Base-by-base conservation (phyloP, 2,113 vertebrate species). In the Eubucco bourcierii region DNA sequence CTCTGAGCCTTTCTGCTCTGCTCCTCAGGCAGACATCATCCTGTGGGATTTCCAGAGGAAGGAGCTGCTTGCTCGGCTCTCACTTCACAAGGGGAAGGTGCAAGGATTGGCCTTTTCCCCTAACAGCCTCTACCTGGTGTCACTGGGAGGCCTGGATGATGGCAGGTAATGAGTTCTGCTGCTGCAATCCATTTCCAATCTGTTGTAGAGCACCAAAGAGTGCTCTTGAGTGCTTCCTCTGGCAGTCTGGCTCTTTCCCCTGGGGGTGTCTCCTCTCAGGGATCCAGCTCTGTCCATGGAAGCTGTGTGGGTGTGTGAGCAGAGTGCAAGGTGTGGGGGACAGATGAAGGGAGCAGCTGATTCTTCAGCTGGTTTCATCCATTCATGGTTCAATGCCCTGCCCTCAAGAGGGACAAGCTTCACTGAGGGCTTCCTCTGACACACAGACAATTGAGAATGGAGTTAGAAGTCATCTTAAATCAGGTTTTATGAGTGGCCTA, bases 121-220 rank as follows among this genome's bases (percentile, higher is more conserved):
- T 3, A 98, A 98, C 53, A 98, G 98, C 67, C 97, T 98, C 80
- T 99, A 99, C 87, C 96, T 99, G 33, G 96, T 98, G 46, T 98
- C 99, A 0, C 97, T 99, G 15, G 99, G 99, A 47, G 99, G 99
- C 64, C 98, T 97, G 74, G 98, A 99, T 6, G 99, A 99, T 3
- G 97, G 97, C 96, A 98, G 99, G 99, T 99, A 98, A 96, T 0
- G 6, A n/a, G 50, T 65, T 73, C 31, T 1, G 1, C 33, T 56
- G 15, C 71, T 55, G 31, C 59, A 10, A 10, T 2, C 2, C 3
- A 9, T 50, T 75, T 25, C 52, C 1, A 0, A 25, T 29, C 12
- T 25, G 11, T 9, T 21, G 29, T 29, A 46, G 47, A 19, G 56
- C 27, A 17, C 15, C 3, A 2, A 64, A 34, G 47, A 27, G 8